Percentiles rank a stretch among this genome's conserved stretches.
Conservation (phyloP, 2,888 invertebrate species). For the Molorchus minor region DNA sequence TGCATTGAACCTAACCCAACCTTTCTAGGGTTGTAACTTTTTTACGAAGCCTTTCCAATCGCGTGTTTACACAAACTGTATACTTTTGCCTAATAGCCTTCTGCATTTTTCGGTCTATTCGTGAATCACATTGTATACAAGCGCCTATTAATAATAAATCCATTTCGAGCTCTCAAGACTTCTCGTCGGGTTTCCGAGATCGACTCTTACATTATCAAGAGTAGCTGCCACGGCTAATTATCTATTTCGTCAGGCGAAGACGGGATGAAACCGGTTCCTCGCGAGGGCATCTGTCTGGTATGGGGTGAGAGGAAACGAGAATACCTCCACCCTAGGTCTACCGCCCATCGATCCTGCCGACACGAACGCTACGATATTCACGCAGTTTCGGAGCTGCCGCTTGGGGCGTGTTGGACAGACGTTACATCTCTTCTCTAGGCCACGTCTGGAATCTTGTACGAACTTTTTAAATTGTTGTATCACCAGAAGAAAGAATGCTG, state of each 20-base stretch:
- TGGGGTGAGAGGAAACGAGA: neutral
- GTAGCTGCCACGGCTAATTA: constrained; percentile 20
- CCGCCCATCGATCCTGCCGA: constrained; percentile 12
- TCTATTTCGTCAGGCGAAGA: neutral
- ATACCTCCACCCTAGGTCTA: constrained; percentile 4
- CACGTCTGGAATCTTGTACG: constrained; percentile 4
- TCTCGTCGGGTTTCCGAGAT: constrained; percentile 7
- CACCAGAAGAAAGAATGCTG: constrained; percentile 14
- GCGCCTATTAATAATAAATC: too few relatives aligned
- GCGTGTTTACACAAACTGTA: too few relatives aligned
- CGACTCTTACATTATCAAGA: constrained; percentile 10
- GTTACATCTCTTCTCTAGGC: constrained; percentile 10
- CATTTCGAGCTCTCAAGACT: neutral
- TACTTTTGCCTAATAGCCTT: too few relatives aligned
- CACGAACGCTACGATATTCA: constrained; percentile 16
- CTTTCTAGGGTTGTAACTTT: too few relatives aligned
- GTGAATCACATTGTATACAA: too few relatives aligned
- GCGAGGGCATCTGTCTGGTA: neutral
- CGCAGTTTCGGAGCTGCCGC: constrained; percentile 10
- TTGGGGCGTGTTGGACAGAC: constrained; percentile 16
- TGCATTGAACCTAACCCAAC: too few relatives aligned
- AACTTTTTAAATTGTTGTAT: constrained; percentile 8
- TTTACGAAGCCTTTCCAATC: too few relatives aligned
- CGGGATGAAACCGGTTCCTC: constrained; percentile 9
- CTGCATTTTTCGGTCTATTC: too few relatives aligned